phyloP scores from a whole-genome alignment of 2,888 invertebrate species.

The Nymphalis urticae region DNA sequence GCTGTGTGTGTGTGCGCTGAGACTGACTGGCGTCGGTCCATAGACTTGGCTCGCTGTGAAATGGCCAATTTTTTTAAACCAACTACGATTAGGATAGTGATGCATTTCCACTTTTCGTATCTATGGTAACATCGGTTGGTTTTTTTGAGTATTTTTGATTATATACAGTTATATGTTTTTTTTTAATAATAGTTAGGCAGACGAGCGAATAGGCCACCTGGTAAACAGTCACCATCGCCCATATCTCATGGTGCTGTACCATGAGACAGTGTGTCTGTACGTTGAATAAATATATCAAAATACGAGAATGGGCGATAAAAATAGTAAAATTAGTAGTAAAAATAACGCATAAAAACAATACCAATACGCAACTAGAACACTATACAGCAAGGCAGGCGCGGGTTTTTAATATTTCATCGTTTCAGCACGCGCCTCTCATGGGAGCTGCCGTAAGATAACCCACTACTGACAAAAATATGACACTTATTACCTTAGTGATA shows the following conservation, averaged over 20 bases:
- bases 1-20: slow-evolving; percentile 53
- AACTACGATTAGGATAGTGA: no score
- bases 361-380: slow-evolving; percentile 34
- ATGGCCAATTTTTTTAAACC: slow-evolving; percentile 42
- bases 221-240: no score
- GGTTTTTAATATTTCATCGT: slow-evolving; percentile 67
- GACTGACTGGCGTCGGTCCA: slow-evolving; percentile 65
- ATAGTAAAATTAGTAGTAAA: background rate
- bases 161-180: no score
- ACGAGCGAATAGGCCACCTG: no score
- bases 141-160: no score
- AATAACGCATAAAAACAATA: background rate
- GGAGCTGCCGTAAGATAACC: slow-evolving; percentile 57
- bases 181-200: no score
- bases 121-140: background rate
- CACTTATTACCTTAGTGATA: slow-evolving; percentile 1
- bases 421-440: slow-evolving; percentile 65
- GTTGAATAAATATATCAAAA: no score
- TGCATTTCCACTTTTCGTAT: background rate
- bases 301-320: no score
- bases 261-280: no score
- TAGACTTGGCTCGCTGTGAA: slow-evolving; percentile 40
- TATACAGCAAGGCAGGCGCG: slow-evolving; percentile 42
- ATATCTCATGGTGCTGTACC: no score
- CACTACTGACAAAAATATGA: slow-evolving; percentile 12